Evolutionary conservation across 2,888 invertebrate species (phyloP).

Genomic region (Sinhomidia bicolor): DNA sequence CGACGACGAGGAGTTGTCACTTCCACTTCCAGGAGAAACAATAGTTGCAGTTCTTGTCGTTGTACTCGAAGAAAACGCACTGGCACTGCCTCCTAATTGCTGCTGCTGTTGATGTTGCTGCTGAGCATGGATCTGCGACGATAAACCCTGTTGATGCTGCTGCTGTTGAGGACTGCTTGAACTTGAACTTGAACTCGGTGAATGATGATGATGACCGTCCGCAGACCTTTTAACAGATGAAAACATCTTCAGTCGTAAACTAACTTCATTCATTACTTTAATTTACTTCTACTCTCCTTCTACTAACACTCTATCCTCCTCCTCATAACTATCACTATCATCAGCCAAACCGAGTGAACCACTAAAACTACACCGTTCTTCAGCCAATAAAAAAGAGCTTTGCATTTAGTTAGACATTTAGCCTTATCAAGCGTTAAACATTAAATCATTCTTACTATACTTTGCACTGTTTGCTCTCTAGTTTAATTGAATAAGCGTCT

Average conservation of each 20-base stretch:
- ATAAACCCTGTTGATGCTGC: slow-evolving; percentile 11
- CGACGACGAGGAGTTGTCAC: neutral
- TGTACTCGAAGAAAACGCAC: neutral
- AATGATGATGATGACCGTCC: slow-evolving; percentile 35
- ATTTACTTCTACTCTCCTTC: neutral
- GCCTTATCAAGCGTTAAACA: no score
- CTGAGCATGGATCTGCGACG: neutral
- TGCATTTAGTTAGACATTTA: no score
- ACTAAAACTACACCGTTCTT: no score
- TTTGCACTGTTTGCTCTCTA: no score
- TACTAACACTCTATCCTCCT: neutral
- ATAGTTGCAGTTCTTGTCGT: no score
- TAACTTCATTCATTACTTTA: slow-evolving; percentile 61
- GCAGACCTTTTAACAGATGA: slow-evolving; percentile 65
- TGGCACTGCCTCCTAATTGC: slow-evolving; percentile 54
- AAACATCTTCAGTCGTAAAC: slow-evolving; percentile 67
- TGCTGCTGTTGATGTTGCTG: slow-evolving; percentile 55
- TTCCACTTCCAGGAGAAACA: neutral
- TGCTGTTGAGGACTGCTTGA: neutral
- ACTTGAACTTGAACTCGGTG: neutral
- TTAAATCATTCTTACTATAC: no score
- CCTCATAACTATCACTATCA: no score
- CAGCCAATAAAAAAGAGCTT: no score
- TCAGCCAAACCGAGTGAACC: no score
- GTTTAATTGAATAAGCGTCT: no score